These are phyloP conservation scores for Brachyrhaphis roseni DNA, from an alignment of 2,797 vertebrate genomes.

Conservation along the genomic window DNA sequence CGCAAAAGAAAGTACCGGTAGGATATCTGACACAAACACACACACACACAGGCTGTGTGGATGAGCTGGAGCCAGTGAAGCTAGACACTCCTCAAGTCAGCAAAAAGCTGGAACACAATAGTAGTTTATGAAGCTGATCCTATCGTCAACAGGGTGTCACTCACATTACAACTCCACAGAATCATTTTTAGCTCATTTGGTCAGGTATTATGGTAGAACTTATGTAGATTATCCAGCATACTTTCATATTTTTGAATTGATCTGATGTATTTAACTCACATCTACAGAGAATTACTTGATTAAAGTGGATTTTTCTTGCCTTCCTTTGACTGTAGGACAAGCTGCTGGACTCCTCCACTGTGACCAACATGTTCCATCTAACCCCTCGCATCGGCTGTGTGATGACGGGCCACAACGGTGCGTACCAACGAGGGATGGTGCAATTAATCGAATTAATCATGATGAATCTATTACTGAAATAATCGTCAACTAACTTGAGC, in stretches of 20 bases:
- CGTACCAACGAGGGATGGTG: conserved; percentile 8
- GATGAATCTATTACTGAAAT: too few relatives aligned
- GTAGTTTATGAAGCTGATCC: not conserved
- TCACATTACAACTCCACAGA: conserved; percentile 26
- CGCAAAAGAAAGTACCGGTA: conserved; percentile 85
- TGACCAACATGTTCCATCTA: conserved; percentile 82
- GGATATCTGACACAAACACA: conserved; percentile 35
- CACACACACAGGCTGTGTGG: not conserved
- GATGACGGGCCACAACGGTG: conserved; percentile 83
- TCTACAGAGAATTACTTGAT: not conserved
- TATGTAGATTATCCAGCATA: not conserved
- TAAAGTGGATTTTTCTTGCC: not conserved
- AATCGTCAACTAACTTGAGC: too few relatives aligned
- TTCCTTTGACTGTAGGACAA: conserved; percentile 73
- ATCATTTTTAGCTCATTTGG: not conserved
- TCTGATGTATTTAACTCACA: not conserved
- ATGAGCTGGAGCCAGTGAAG: conserved; percentile 28
- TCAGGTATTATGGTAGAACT: too few relatives aligned
- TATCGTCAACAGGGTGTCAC: not conserved
- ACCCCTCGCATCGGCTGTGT: conserved; percentile 83
- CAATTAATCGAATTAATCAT: too few relatives aligned
- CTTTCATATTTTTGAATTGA: not conserved
- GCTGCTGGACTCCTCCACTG: conserved; percentile 79
- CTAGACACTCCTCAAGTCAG: conserved; percentile 9
- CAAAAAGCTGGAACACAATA: conserved; percentile 25